Base-by-base conservation (phyloP, 2,113 vertebrate genomes). In the Agapornis roseicollis region DNA sequence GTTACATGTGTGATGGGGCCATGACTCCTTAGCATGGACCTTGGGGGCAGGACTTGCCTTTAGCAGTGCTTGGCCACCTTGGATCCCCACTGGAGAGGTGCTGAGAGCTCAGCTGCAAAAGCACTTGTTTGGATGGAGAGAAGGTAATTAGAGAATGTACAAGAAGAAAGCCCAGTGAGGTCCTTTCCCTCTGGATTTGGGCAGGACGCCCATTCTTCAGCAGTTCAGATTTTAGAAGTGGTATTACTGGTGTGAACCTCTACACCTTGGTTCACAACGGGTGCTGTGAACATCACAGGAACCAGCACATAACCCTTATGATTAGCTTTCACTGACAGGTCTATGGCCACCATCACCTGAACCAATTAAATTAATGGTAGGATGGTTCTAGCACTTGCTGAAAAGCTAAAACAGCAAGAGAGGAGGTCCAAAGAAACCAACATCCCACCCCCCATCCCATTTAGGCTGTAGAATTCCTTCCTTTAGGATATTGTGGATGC, bases 351-450 rank as follows among this genome's bases (percentile, higher is more conserved):
- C 27, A 14, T 28, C n/a, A 69, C 25, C 49, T 55, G 31, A 73
- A 24, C 11, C 22, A 49, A 33, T 42, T 49, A 25, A 49, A 60
- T 79, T 44, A 58, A 20, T 56, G n/a, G 11, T 69, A 17, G 24
- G 50, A 64, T 50, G 18, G 6, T 76, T 49, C 53, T 77, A 47
- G 7, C 37, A 49, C 13, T 39, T 46, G 42, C 8, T 61, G 35
- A 80, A 91, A 82, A 79, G 65, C 23, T 78, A 63, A 85, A 85
- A 24, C n/a, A 76, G 9, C 25, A 46, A 50, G 28, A 58, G 17
- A 61, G 10, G 10, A 71, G 4, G 5, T 19, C 6, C 2, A 61
- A 50, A 33, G 10, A 3, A 7, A 1, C 2, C 2, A 46, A 0
- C 4, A 56, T 11, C n/a, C 1, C 6, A 56, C 13, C n/a, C 1